Base-by-base conservation (phyloP, 2,888 invertebrate genomes). In the Toxonevra muliebris region DNA sequence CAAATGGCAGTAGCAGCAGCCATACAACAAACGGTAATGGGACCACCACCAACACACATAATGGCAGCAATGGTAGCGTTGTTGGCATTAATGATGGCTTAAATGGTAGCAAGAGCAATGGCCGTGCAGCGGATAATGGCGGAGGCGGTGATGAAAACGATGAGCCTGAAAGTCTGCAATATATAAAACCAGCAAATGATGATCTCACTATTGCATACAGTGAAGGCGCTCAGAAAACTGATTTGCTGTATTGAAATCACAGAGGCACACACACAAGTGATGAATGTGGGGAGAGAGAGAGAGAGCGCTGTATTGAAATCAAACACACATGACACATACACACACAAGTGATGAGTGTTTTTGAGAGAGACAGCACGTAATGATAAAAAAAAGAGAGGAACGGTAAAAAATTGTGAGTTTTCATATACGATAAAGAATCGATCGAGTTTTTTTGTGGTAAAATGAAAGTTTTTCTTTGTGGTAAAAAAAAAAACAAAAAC, bases 171-270 rank as follows among this genome's bases (percentile, higher is more conserved):
- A 80, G 77, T 73, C 74, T 80, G 70, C 78, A 79, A 71, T 82
- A 80, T 74, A 74, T 83, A 65, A 83, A 82, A 72, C 83, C 83
- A 60, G 80, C 82, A 43, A 80, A 80, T 55, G 83, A 82, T 77
- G 82, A 82, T 76, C 79, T 81, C 76, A 83, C 83, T 54, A 80
- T 85, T 73, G 84, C 81, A 43, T 86, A 85, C 73, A 86, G 86
- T 73, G 85, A 86, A 73, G 85, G 85, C 72, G 80, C 85, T 53
- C 80, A 84, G 70, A 84, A 84, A 75, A 84, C 85, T 8, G 85
- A 85, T 77, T 77, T 85, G 75, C 76, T 85, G 70, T 85, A 85
- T 76, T 85, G 41, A 64, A 19, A 40, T 30, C 13, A 48, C 13
- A 15, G 9, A 48, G 5, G 11, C 13, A 48, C 48, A 15, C n/a